Evolutionary conservation across 1,140 invertebrate genomes (phyloP).

Genomic region (Temnothorax longispinosus): DNA sequence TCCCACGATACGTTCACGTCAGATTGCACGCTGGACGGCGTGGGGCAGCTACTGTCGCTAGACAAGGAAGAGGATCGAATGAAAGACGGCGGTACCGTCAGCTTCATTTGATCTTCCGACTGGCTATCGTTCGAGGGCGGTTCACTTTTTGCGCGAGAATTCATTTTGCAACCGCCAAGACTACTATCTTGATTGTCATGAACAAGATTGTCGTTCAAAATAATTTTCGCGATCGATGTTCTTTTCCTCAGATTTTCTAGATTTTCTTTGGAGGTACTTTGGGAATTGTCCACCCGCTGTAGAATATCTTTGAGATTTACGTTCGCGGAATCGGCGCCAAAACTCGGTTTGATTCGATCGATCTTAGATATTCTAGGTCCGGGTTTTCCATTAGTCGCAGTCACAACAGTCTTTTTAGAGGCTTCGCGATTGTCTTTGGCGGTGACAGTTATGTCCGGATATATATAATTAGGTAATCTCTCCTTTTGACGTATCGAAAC

Average conservation of each 20-base stretch:
- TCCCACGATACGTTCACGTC: constrained; percentile 81
- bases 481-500: constrained; percentile 67
- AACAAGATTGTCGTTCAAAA: constrained; percentile 79
- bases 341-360: constrained; percentile 23
- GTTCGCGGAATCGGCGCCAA: constrained; percentile 22
- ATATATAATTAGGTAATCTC: constrained; percentile 76
- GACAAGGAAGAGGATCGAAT: constrained; percentile 80
- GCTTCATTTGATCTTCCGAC: constrained; percentile 63
- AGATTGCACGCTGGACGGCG: constrained; percentile 77
- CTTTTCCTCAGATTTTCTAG: constrained; percentile 82
- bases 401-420: constrained; percentile 14
- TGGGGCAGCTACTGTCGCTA: constrained; percentile 78
- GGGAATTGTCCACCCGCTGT: constrained; percentile 75
- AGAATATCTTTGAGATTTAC: constrained; percentile 81
- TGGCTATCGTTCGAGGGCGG: constrained; percentile 22
- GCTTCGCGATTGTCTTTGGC: constrained; percentile 27
- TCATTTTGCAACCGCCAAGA: constrained; percentile 64
- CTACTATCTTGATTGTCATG: constrained; percentile 73
- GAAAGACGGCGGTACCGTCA: constrained; percentile 74
- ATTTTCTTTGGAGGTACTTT: constrained; percentile 78
- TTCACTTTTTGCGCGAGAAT: constrained; percentile 65
- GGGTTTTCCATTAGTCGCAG: constrained; percentile 29
- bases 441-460: constrained; percentile 60
- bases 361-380: constrained; percentile 29
- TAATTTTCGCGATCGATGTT: constrained; percentile 81